Evolutionary conservation across 2,888 invertebrate species (phyloP), one percentile per base, ranked within the genome.

Genomic region (Eutolmus rufibarbis): DNA sequence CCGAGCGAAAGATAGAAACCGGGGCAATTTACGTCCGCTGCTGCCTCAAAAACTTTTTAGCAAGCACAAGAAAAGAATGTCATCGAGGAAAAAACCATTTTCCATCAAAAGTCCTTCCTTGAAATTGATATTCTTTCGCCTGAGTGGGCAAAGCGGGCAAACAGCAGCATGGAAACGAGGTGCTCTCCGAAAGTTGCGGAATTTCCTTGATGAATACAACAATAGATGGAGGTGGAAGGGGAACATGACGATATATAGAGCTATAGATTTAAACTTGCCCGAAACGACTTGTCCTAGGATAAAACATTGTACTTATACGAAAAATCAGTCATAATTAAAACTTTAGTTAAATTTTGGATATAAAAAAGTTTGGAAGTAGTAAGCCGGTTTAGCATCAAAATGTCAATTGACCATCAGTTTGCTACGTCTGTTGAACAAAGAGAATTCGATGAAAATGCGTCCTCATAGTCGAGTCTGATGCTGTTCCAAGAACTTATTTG

Each of bases 41-140:
- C 4, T 66, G 9, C 66, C 23, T 66, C 23, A 28, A 66, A 66
- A 66, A 66, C 28, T 66, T 66, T 57, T 66, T 7, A 66, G 9
- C 66, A 66, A 66, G 12, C 12, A 51, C 1, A 19, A 40, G 51
- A 19, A 56, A 56, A 57, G 84, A 40, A 84, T 84, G 84, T 57
- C 51, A 84, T 74, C 43, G 40, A 40, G 66, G 40, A 85, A 74
- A 74, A 85, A 85, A 51, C 74, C 46, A 74, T 85, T 85, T 85
- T 43, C 40, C 82, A 23, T 84, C 23, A 31, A 84, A 84, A 66
- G 66, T 57, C 46, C 84, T 84, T 84, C 85, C 51, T 37, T 37
- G 79, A 79, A 79, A 79, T 85, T 85, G 85, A 85, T 74, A 85
- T 74, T 28, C 74, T 85, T 74, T 28, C 43, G 74, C 74, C n/a